Evolutionary conservation across 2,888 invertebrate genomes (phyloP).

Genomic region (Lycaena phlaeas): DNA sequence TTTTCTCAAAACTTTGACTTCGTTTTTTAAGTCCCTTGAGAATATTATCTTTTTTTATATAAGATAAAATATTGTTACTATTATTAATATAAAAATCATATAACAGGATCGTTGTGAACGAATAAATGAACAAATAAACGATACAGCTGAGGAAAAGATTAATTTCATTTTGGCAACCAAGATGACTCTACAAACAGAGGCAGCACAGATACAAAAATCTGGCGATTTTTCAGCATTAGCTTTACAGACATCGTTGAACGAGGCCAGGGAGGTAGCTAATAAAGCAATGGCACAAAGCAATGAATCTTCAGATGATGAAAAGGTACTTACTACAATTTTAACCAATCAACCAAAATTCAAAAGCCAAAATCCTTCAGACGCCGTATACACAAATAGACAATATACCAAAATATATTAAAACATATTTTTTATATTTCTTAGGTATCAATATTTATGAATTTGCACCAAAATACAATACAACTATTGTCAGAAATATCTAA

Average conservation of each 20-base stretch:
- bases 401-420: too few relatives aligned
- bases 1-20: too few relatives aligned
- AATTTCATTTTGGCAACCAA: conserved; percentile 56
- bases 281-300: conserved; percentile 38
- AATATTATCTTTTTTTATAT: too few relatives aligned
- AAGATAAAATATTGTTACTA: too few relatives aligned
- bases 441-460: conserved; percentile 70
- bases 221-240: conserved; percentile 58
- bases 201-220: conserved; percentile 47
- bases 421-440: too few relatives aligned
- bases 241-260: conserved; percentile 54
- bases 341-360: too few relatives aligned
- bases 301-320: conserved; percentile 47
- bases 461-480: conserved; percentile 72
- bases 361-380: too few relatives aligned
- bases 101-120: conserved; percentile 71
- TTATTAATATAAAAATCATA: too few relatives aligned
- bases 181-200: conserved; percentile 49
- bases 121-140: conserved; percentile 63
- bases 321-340: conserved; percentile 50
- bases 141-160: conserved; percentile 67
- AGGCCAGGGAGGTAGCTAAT: conserved; percentile 53
- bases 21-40: too few relatives aligned
- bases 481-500: conserved; percentile 70
- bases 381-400: too few relatives aligned